Base-by-base conservation (phyloP, 1,140 invertebrate genomes). In the Daktulosphaira vitifoliae region DNA sequence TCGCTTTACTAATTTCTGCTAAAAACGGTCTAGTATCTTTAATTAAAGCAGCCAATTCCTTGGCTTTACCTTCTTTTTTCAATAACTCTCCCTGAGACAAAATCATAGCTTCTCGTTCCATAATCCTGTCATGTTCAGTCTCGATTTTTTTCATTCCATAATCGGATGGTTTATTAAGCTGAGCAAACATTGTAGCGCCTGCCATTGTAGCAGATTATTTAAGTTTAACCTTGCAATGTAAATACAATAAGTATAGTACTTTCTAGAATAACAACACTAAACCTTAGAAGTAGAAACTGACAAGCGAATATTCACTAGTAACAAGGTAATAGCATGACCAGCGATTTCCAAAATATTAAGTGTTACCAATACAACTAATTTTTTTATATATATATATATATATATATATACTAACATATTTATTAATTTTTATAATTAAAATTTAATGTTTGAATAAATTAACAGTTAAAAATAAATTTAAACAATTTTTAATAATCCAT, bases 1-100 rank as follows among this genome's bases (percentile, higher is more conserved):
- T 99, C 22, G 96, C 96, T 79, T 99, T 99, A 72, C 93, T 97
- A 69, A 99, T 93, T 50, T 89, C 79, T 68, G 86, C 86, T 9
- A 99, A 80, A 75, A 98, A 98, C 5, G 95, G 94, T 71, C 96
- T 83, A 15, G 92, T 93, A 59, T 87, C 85, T 78, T 92, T 91
- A 69, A 98, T 97, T 44, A 99, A 80, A 66, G 92, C 86, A 2
- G 92, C 92, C 68, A 98, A 78, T 76, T 96, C 92, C 76, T 92
- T 89, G 66, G 91, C 92, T 75, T 95, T 92, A 71, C 88, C 88
- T 75, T 92, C 89, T 72, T 92, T 90, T 76, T 92, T 90, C 73
- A 93, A 92, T 56, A 89, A 82, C 73, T 90, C 86, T 15, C 90
- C 92, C 37, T 95, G 79, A 71, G 93, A 87, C 49, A 95, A 76